phyloP scores from a whole-genome alignment of 2,113 vertebrate species.

The Hypocryptadius cinnamomeus region DNA sequence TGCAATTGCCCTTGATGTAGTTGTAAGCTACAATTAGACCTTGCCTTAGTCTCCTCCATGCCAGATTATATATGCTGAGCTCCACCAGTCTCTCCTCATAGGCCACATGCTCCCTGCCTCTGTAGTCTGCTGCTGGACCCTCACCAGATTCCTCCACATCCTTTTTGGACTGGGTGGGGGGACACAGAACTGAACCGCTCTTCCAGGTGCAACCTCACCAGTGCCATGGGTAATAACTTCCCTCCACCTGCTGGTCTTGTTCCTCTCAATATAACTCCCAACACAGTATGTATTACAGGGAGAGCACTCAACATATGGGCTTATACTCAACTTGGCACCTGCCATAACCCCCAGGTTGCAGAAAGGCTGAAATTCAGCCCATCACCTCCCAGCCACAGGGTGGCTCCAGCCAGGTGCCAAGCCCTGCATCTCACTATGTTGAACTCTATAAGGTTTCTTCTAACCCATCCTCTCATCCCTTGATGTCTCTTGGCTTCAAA shows the following conservation, averaged over 20 bases:
- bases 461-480: neutral
- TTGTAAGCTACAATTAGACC: neutral
- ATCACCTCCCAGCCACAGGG: neutral
- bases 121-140: neutral
- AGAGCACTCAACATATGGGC: neutral
- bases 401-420: neutral
- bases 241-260: neutral
- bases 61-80: neutral
- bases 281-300: neutral
- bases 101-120: neutral
- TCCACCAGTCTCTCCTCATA: neutral
- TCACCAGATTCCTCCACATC: neutral
- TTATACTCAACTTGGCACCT: neutral
- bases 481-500: neutral
- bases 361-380: neutral
- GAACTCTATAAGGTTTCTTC: neutral
- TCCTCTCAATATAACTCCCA: neutral
- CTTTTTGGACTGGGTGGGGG: neutral
- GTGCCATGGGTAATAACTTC: neutral
- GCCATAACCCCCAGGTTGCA: neutral
- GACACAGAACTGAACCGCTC: rapidly evolving
- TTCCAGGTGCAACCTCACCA: neutral
- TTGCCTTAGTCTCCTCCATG: neutral
- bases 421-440: rapidly evolving
- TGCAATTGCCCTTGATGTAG: neutral